Evolutionary conservation across 53 echinoderm and acorn worm genomes (phyloP).

Genomic region (Pentamera pediparva): DNA sequence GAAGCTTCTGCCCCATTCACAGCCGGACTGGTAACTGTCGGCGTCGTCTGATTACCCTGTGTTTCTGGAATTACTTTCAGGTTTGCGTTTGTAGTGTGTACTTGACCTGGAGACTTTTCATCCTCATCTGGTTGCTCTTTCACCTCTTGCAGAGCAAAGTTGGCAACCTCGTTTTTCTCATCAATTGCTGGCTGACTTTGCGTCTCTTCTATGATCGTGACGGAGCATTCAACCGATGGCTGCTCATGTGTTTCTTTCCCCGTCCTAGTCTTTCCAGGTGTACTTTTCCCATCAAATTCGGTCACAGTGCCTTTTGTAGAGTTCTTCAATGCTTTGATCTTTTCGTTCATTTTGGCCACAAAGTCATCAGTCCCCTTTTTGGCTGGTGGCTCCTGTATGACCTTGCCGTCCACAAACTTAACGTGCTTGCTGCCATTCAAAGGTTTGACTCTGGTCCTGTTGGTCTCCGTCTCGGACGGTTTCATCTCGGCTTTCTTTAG

Average conservation of each 20-base stretch:
- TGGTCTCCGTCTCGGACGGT: neutral
- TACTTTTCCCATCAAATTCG: too few relatives aligned
- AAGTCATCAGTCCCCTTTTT: neutral
- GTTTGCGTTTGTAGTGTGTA: neutral
- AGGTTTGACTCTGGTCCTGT: neutral
- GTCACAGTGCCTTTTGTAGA: neutral
- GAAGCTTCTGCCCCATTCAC: conserved; percentile 30
- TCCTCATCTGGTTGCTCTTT: neutral
- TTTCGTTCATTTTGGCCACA: conserved; percentile 23
- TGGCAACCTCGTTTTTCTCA: too few relatives aligned
- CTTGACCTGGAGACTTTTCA: neutral
- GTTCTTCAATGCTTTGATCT: conserved; percentile 1
- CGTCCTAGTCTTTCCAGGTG: too few relatives aligned
- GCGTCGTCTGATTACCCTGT: conserved; percentile 2
- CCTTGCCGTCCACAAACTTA: neutral
- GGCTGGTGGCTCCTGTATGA: neutral
- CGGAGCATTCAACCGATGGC: neutral
- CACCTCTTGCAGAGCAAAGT: neutral
- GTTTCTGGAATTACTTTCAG: conserved; percentile 1
- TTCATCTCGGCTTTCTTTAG: conserved; percentile 6
- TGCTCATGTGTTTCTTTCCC: too few relatives aligned
- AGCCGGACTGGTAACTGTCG: conserved; percentile 4
- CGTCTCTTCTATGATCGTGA: neutral
- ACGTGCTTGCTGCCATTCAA: conserved; percentile 8
- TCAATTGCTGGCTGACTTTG: too few relatives aligned